These are phyloP conservation scores for Parazoanthus swiftii DNA, from an alignment of 92 coral and sea anemone genomes.

Conservation along the genomic window DNA sequence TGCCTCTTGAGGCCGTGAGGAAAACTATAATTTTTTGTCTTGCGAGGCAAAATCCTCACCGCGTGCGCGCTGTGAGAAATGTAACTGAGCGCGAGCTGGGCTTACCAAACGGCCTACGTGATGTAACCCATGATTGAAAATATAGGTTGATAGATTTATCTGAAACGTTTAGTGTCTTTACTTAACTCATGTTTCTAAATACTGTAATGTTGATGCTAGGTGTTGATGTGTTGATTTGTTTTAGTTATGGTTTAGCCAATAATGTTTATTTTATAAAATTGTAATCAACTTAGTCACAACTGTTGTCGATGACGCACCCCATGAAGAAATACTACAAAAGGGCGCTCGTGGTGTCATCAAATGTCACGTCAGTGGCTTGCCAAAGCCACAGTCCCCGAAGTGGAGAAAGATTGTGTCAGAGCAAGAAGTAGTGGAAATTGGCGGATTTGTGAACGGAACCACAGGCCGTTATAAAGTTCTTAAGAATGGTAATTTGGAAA, in stretches of 20 bases:
- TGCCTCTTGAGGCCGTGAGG: no score
- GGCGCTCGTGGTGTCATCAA: constrained; percentile 16
- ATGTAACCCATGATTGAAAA: no score
- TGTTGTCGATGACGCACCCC: not conserved
- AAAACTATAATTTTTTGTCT: no score
- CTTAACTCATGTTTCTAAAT: no score
- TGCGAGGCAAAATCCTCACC: no score
- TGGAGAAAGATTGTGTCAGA: constrained; percentile 18
- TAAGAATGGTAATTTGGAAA: constrained; percentile 10
- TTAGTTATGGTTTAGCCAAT: not conserved
- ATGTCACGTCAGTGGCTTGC: constrained; percentile 13
- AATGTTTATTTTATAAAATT: not conserved
- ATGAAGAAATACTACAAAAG: not conserved
- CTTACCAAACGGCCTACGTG: no score
- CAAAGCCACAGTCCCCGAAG: not conserved
- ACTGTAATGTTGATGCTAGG: no score
- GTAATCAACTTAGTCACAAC: not conserved
- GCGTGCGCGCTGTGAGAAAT: no score
- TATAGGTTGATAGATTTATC: no score
- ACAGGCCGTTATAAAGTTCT: not conserved
- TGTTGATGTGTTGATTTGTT: not conserved
- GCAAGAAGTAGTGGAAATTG: not conserved
- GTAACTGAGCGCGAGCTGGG: no score
- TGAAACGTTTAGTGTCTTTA: no score
- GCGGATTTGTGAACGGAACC: not conserved